These are phyloP conservation scores for Leiothrix lutea DNA, from an alignment of 2,113 vertebrate genomes.

Conservation along the genomic window DNA sequence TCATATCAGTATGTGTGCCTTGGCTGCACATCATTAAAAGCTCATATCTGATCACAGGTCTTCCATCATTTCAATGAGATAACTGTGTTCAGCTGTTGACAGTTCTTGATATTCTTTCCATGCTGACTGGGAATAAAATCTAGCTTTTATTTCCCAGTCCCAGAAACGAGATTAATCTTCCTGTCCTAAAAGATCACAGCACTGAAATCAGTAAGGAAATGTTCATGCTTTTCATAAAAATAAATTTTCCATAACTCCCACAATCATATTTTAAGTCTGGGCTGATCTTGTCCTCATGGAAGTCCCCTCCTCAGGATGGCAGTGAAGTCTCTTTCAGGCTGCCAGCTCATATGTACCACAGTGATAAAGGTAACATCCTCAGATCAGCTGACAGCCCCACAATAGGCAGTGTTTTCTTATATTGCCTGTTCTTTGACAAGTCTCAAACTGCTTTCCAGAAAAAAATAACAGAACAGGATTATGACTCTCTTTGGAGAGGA, in stretches of 20 bases:
- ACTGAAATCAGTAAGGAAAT: background rate
- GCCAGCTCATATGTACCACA: background rate
- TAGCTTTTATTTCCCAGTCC: background rate
- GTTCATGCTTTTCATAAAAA: background rate
- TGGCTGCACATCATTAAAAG: background rate
- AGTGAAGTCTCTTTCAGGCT: background rate
- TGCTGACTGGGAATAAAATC: background rate
- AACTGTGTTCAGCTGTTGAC: conserved; percentile 11
- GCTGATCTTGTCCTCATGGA: background rate
- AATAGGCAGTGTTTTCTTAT: background rate
- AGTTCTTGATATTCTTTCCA: conserved; percentile 6
- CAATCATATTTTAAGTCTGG: background rate
- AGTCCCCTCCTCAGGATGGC: background rate
- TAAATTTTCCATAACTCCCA: background rate
- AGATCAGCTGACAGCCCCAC: background rate
- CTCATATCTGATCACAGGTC: background rate
- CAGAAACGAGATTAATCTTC: conserved; percentile 21
- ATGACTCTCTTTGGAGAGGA: background rate
- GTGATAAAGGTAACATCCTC: background rate
- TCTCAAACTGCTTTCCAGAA: background rate
- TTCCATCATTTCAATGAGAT: background rate
- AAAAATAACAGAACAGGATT: background rate
- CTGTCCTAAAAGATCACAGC: background rate
- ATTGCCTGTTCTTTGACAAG: background rate
- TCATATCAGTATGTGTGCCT: background rate